These are phyloP conservation scores for Melanotaenia nigrans DNA, from an alignment of 2,797 vertebrate species.

Conservation along the genomic window DNA sequence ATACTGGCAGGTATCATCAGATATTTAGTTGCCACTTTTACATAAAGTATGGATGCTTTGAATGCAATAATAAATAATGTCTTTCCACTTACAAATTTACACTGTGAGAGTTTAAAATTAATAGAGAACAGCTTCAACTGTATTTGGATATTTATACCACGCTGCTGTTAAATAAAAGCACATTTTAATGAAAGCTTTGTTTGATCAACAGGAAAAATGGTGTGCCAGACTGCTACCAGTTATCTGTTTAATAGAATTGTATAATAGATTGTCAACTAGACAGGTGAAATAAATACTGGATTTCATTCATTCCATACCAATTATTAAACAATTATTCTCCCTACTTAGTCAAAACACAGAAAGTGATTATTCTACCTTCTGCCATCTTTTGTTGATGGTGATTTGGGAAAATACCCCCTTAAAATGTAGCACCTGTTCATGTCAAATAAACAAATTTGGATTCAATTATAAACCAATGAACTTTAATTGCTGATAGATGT, in stretches of 20 bases:
- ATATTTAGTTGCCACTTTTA: constrained; percentile 21
- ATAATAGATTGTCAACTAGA: constrained; percentile 17
- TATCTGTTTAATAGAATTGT: background rate
- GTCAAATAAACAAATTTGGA: too few species aligned
- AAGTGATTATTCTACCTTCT: too few species aligned
- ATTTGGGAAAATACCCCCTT: too few species aligned
- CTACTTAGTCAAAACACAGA: too few species aligned
- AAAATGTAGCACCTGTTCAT: too few species aligned
- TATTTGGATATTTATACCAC: constrained; percentile 18
- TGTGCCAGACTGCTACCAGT: constrained; percentile 16
- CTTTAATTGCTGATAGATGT: too few species aligned
- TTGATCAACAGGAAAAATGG: constrained; percentile 32
- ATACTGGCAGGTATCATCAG: constrained; percentile 16
- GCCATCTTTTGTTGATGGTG: too few species aligned
- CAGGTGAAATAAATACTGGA: constrained; percentile 24
- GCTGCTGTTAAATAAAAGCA: background rate
- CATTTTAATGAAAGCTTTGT: constrained; percentile 40
- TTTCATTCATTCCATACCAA: constrained; percentile 13
- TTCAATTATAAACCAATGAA: too few species aligned
- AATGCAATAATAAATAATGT: constrained; percentile 19
- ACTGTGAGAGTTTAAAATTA: background rate
- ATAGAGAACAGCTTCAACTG: background rate
- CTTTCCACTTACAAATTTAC: background rate
- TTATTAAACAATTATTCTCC: background rate
- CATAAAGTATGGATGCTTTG: background rate